These are phyloP conservation scores for Bombus consobrinus DNA, from an alignment of 1,140 invertebrate species.

Conservation along the genomic window DNA sequence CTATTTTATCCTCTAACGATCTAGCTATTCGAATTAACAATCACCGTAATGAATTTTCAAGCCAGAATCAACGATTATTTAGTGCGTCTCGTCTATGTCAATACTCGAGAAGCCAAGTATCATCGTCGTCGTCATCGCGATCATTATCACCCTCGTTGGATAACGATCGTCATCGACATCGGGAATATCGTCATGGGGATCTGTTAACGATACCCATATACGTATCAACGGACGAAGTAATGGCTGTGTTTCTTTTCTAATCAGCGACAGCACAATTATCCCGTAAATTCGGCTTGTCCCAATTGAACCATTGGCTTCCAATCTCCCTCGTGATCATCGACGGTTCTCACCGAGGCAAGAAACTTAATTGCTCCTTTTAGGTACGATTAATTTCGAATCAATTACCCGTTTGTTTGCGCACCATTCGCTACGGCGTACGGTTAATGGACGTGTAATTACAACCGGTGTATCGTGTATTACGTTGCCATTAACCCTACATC, in stretches of 20 bases:
- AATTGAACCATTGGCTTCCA: not conserved
- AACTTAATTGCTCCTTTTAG: conserved; percentile 28
- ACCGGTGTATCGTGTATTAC: not conserved
- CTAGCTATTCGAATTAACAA: conserved; percentile 75
- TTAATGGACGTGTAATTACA: conserved; percentile 36
- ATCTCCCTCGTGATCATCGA: not conserved
- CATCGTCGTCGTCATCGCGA: not conserved
- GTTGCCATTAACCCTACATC: not conserved
- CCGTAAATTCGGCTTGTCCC: not conserved
- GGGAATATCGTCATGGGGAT: conserved; percentile 60
- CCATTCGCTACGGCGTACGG: not conserved
- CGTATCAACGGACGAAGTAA: conserved; percentile 10
- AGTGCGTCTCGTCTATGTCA: conserved; percentile 10
- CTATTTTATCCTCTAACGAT: conserved; percentile 76
- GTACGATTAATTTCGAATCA: conserved; percentile 42
- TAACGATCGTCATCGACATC: conserved; percentile 66
- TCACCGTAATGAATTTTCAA: conserved; percentile 67
- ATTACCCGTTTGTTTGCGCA: conserved; percentile 6
- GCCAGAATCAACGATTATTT: not conserved
- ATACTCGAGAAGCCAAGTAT: conserved; percentile 7
- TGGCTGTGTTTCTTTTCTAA: conserved; percentile 29
- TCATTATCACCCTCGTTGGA: conserved; percentile 37
- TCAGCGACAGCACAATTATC: not conserved
- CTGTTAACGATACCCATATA: conserved; percentile 32
- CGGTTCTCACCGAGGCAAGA: conserved; percentile 8